Conservation (phyloP, 1,140 invertebrate genomes). For the Cydia splendana region DNA sequence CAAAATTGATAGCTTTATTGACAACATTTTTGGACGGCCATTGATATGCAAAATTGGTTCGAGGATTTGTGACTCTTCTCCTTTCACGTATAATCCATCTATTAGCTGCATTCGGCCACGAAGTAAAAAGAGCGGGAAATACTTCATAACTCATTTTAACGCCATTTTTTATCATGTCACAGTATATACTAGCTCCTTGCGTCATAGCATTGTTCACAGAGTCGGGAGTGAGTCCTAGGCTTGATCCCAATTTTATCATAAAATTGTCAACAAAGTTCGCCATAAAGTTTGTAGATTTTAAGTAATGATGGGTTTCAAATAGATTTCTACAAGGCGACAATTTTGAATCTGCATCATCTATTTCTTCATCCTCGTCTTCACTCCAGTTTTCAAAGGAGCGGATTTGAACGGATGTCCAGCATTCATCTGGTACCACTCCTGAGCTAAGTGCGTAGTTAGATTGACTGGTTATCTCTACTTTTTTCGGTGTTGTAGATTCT, state of each 20-base stretch:
- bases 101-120: slow-evolving; percentile 84
- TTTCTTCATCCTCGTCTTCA: slow-evolving; percentile 63
- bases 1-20: slow-evolving; percentile 83
- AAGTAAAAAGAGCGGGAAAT: slow-evolving; percentile 82
- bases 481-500: slow-evolving; percentile 71
- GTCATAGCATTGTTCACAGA: slow-evolving; percentile 75
- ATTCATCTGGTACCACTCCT: slow-evolving; percentile 72
- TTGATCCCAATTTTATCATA: slow-evolving; percentile 76
- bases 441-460: slow-evolving; percentile 59
- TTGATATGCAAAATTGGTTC: slow-evolving; percentile 79
- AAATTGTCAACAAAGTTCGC: slow-evolving; percentile 82
- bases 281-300: slow-evolving; percentile 83
- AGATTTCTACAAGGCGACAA: slow-evolving; percentile 73
- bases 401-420: slow-evolving; percentile 72
- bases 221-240: slow-evolving; percentile 77
- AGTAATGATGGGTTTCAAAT: slow-evolving; percentile 76
- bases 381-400: slow-evolving; percentile 58
- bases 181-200: slow-evolving; percentile 82
- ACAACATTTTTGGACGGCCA: slow-evolving; percentile 86
- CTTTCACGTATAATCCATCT: slow-evolving; percentile 83
- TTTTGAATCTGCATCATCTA: slow-evolving; percentile 56
- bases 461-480: slow-evolving; percentile 64
- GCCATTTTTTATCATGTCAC: slow-evolving; percentile 71
- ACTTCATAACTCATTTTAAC: slow-evolving; percentile 80
- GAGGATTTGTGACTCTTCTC: slow-evolving; percentile 77